phyloP scores from a whole-genome alignment of 2,797 vertebrate species.

The Sebastiscus albofasciatus region DNA sequence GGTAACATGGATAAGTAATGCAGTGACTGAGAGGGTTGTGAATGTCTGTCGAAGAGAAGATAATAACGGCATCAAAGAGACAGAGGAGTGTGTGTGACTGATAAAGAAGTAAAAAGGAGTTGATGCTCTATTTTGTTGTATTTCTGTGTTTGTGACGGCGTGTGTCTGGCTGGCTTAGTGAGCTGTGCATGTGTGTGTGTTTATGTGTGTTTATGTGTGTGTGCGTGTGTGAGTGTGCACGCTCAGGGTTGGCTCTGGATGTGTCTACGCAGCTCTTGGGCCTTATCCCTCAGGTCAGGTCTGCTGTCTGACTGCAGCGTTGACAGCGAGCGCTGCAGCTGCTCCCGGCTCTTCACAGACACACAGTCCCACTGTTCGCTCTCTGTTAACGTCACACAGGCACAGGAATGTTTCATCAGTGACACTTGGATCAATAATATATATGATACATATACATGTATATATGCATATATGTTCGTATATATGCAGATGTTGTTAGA shows the following conservation, averaged over 20 bases:
- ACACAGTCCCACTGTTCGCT: slow-evolving; percentile 92
- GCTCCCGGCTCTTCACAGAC: slow-evolving; percentile 87
- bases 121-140: not conserved
- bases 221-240: not conserved
- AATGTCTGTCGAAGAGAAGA: not conserved
- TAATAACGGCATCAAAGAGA: slow-evolving; percentile 15
- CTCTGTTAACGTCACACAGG: slow-evolving; percentile 75
- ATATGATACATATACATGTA: not conserved
- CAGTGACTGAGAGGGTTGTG: slow-evolving; percentile 3
- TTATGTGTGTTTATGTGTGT: too few relatives aligned
- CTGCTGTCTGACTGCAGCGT: slow-evolving; percentile 93
- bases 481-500: too few relatives aligned
- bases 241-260: slow-evolving; percentile 92
- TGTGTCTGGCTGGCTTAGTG: slow-evolving; percentile 5
- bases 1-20: slow-evolving; percentile 23
- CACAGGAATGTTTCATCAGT: not conserved
- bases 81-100: slow-evolving; percentile 23
- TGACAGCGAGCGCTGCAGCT: slow-evolving; percentile 90
- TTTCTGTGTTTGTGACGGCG: not conserved
- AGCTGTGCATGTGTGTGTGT: not conserved
- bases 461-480: too few relatives aligned
- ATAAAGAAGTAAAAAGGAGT: not conserved
- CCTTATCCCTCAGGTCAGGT: slow-evolving; percentile 93
- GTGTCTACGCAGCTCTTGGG: slow-evolving; percentile 90
- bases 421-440: not conserved